These are phyloP conservation scores for Agonopterix heracliana DNA, from an alignment of 2,888 invertebrate genomes.

Conservation along the genomic window DNA sequence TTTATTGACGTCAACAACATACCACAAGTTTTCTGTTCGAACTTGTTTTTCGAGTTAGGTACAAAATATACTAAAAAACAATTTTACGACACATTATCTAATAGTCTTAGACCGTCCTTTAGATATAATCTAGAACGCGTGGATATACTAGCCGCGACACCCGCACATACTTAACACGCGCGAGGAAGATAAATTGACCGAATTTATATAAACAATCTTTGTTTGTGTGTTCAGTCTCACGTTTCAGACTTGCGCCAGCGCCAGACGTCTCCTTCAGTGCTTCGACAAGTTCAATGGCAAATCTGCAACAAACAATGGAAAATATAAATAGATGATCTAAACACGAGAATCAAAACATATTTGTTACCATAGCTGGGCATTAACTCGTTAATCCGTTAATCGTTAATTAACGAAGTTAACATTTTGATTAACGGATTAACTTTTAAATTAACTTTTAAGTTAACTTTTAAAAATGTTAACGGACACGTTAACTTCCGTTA, in stretches of 20 bases:
- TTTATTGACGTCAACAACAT: slow-evolving; percentile 24
- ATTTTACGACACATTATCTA: slow-evolving; percentile 18
- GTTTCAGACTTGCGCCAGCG: slow-evolving; percentile 40
- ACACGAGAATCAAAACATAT: neutral
- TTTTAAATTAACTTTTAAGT: no score
- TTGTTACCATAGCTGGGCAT: no score
- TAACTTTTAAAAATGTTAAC: no score
- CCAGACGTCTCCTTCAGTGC: slow-evolving; percentile 71
- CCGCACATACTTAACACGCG: slow-evolving; percentile 14
- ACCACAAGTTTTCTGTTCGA: slow-evolving; percentile 44
- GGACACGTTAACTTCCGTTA: no score
- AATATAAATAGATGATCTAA: neutral
- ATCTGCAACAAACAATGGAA: slow-evolving; percentile 78
- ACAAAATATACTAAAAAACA: slow-evolving; percentile 13
- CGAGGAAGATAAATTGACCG: slow-evolving; percentile 19
- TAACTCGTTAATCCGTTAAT: no score
- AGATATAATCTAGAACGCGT: slow-evolving; percentile 16
- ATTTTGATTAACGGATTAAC: no score
- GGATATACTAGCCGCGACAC: slow-evolving; percentile 11
- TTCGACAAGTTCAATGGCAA: slow-evolving; percentile 93
- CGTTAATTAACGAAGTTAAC: no score
- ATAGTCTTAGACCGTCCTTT: slow-evolving; percentile 22
- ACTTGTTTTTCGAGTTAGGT: slow-evolving; percentile 24
- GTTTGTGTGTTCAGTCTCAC: slow-evolving; percentile 48
- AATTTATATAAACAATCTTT: slow-evolving; percentile 14